Evolutionary conservation across 1,140 invertebrate genomes (phyloP).

Genomic region (Vanessa tameamea): DNA sequence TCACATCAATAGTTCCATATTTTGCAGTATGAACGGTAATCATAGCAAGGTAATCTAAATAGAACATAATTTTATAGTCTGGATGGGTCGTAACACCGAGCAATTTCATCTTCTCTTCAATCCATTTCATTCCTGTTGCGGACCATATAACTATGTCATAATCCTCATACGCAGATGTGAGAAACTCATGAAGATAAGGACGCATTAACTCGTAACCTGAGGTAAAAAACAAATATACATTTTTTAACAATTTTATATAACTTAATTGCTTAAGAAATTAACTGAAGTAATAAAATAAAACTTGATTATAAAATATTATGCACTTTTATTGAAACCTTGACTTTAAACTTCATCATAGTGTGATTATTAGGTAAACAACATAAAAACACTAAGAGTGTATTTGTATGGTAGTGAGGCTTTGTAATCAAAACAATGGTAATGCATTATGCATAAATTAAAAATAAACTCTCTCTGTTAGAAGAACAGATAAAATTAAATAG

Average conservation of each 20-base stretch:
- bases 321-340: too few relatives aligned
- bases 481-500: too few relatives aligned
- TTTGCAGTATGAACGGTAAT: slow-evolving; percentile 94
- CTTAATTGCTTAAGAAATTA: too few relatives aligned
- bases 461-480: too few relatives aligned
- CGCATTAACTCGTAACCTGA: slow-evolving; percentile 93
- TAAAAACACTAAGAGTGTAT: too few relatives aligned
- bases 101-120: slow-evolving; percentile 97
- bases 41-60: slow-evolving; percentile 95
- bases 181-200: slow-evolving; percentile 96
- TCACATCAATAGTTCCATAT: slow-evolving; percentile 94
- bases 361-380: too few relatives aligned
- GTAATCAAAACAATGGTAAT: too few relatives aligned
- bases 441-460: too few relatives aligned
- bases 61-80: slow-evolving; percentile 96
- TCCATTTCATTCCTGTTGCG: slow-evolving; percentile 99
- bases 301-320: too few relatives aligned
- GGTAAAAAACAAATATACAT: slow-evolving; percentile 14
- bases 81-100: slow-evolving; percentile 91
- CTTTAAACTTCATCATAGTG: too few relatives aligned
- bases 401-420: too few relatives aligned
- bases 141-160: slow-evolving; percentile 97
- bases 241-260: neutral
- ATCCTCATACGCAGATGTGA: slow-evolving; percentile 93
- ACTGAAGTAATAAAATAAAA: too few relatives aligned